Conservation (phyloP, 2,888 invertebrate species). For the Argynnis bischoffii region DNA sequence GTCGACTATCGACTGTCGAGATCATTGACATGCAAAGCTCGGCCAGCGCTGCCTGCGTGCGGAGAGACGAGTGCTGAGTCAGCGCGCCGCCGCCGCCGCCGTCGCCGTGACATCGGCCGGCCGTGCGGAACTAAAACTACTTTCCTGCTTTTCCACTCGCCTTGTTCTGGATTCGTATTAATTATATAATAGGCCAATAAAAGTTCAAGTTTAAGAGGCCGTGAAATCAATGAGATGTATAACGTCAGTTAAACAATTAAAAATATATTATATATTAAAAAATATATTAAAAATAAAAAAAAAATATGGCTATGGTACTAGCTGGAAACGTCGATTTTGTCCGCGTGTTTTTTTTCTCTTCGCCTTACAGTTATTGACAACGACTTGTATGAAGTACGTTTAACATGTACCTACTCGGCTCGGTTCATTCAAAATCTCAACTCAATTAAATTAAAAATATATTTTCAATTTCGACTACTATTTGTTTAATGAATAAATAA, state of each 20-base stretch:
- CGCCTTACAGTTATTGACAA: too few relatives aligned
- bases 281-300: too few relatives aligned
- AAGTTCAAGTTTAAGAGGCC: slow-evolving; percentile 5
- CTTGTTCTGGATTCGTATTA: slow-evolving; percentile 22
- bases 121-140: slow-evolving; percentile 42
- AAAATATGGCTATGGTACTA: too few relatives aligned
- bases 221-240: not conserved
- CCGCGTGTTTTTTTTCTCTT: too few relatives aligned
- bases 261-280: too few relatives aligned
- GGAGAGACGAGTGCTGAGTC: slow-evolving; percentile 34
- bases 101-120: slow-evolving; percentile 35
- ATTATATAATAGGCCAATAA: slow-evolving; percentile 12
- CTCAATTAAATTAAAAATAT: too few relatives aligned
- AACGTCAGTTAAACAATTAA: not conserved
- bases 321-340: too few relatives aligned
- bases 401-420: too few relatives aligned
- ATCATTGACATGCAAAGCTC: slow-evolving; percentile 41
- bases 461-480: too few relatives aligned
- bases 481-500: too few relatives aligned
- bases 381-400: too few relatives aligned
- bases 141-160: slow-evolving; percentile 29
- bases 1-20: slow-evolving; percentile 17
- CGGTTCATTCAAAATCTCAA: too few relatives aligned
- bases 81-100: slow-evolving; percentile 24
- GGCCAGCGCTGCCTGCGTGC: slow-evolving; percentile 10